Evolutionary conservation across 2,888 invertebrate genomes (phyloP), one percentile per base, ranked within the genome.

Genomic region (Ichneumon xanthorius): DNA sequence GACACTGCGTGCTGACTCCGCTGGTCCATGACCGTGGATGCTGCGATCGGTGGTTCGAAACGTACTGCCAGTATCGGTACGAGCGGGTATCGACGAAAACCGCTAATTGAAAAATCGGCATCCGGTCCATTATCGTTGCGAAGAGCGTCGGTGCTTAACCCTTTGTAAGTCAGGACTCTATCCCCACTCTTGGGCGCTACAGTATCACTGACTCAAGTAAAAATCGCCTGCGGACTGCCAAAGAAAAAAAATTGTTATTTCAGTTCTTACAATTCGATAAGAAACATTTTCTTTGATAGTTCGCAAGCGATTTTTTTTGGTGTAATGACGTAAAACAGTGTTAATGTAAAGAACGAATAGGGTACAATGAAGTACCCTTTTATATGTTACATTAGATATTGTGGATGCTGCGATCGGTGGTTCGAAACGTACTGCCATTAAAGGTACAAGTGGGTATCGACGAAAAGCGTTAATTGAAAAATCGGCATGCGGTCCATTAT

Each of bases 11-110:
- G 40, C 61, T 63, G 73, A 22, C 16, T 77, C 68, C 48, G 30
- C 30, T 16, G 22, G 61, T 75, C 77, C 73, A 78, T 67, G 73
- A 70, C 30, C 73, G 50, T 26, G 84, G 61, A 53, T 48, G 19
- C 33, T 33, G 50, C 33, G 48, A 40, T 78, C 71, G 11, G 50
- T 37, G 26, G 0, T 40, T 19, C 11, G 37, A 19, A 50, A 30
- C 26, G 26, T 50, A 30, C 30, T 30, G 14, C 5, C 50, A 30
- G n/a, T n/a, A 33, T 16, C 16, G 33, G 70, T 45, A 71, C 33
- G 33, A 26, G 61, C 40, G 58, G 4, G 26, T 55, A 72, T 55
- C 50, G 55, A 19, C 22, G 30, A 19, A 19, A 30, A 67, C 61
- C 16, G 16, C 33, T 33, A 33, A 63, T 63, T 63, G 30, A 63